A percentile compares a stretch with the other conserved stretches of the same genome.
These are phyloP conservation scores for Lanistes nyassanus DNA, from an alignment of 1,140 invertebrate species.

Conservation along the genomic window DNA sequence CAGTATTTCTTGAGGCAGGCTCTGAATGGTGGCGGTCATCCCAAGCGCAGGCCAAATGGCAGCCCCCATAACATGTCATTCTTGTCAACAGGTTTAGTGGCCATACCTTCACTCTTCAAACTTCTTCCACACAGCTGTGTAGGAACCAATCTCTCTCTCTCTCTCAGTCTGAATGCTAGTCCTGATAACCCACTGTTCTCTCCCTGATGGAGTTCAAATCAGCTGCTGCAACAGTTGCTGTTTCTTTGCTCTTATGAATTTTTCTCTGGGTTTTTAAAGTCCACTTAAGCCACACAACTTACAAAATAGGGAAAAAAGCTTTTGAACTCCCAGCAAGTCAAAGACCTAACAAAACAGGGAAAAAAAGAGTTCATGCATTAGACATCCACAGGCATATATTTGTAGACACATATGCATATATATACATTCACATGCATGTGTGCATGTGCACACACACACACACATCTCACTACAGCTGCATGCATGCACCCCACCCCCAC, in stretches of 20 bases:
- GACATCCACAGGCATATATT: neutral
- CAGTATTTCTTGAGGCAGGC: constrained; percentile 30
- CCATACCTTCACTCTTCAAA: too few relatives aligned
- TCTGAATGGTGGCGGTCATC: neutral
- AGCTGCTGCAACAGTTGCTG: too few relatives aligned
- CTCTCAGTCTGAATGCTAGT: too few relatives aligned
- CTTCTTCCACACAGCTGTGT: too few relatives aligned
- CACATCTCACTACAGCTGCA: neutral
- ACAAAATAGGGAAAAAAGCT: neutral
- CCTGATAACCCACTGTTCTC: too few relatives aligned
- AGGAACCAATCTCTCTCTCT: too few relatives aligned
- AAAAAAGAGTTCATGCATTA: neutral
- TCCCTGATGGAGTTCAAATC: too few relatives aligned
- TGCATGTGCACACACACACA: constrained; percentile 13
- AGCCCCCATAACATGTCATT: too few relatives aligned
- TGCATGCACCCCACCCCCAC: neutral
- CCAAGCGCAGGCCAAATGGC: neutral
- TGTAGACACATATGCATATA: constrained; percentile 1
- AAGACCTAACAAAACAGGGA: neutral
- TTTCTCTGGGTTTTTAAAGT: too few relatives aligned
- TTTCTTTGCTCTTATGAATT: too few relatives aligned
- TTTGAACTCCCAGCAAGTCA: neutral
- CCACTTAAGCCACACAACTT: neutral
- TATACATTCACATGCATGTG: too few relatives aligned
- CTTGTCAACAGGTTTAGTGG: too few relatives aligned